Evolutionary conservation across 2,797 vertebrate species (phyloP).

Genomic region (Phataginus tetradactyla): DNA sequence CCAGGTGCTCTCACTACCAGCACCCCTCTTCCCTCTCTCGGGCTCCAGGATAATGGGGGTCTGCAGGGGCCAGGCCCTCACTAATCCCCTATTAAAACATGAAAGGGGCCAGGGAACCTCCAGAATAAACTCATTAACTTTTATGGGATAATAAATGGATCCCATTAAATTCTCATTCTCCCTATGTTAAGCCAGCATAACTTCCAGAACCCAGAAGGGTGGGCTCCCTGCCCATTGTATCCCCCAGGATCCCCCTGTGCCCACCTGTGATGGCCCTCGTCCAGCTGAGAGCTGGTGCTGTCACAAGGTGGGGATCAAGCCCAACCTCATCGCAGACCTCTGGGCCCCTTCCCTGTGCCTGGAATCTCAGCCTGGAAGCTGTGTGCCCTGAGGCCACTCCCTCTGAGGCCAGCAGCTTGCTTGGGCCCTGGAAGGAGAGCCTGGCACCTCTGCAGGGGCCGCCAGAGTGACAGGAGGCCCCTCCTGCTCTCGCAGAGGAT

Average conservation of each 20-base stretch:
- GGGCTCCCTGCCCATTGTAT: slow-evolving; percentile 1
- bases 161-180: slow-evolving; percentile 89
- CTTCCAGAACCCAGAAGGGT: slow-evolving; percentile 72
- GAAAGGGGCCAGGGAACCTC: slow-evolving; percentile 86
- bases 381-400: neutral
- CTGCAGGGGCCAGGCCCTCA: slow-evolving; percentile 79
- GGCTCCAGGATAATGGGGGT: slow-evolving; percentile 83
- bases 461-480: neutral
- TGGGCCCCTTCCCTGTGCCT: neutral
- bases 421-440: too few species aligned
- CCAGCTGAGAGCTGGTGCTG: neutral
- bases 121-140: slow-evolving; percentile 94
- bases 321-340: neutral
- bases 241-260: neutral
- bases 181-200: slow-evolving; percentile 84
- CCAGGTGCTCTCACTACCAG: neutral
- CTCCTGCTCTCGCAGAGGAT: neutral
- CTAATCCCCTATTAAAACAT: slow-evolving; percentile 91
- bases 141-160: slow-evolving; percentile 92
- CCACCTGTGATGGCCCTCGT: neutral
- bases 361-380: neutral
- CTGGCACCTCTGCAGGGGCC: neutral
- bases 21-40: neutral
- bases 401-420: neutral
- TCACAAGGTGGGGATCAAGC: neutral